Evolutionary conservation across 1,140 invertebrate species (phyloP).

Genomic region (Bursaphelenchus mucronatus): DNA sequence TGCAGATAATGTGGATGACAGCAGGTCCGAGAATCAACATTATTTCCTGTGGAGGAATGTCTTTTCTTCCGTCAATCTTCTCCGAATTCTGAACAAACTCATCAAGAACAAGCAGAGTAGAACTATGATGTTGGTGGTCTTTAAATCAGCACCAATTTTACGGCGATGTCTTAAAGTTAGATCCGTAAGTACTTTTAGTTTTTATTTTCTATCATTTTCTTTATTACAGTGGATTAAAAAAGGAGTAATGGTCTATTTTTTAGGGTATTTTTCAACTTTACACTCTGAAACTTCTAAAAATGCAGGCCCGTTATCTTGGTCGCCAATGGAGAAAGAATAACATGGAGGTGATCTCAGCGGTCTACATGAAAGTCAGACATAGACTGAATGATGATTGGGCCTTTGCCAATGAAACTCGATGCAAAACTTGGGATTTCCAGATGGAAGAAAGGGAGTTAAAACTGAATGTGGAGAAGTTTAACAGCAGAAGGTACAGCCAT

Average conservation of each 20-base stretch:
- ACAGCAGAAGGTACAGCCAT: constrained; percentile 77
- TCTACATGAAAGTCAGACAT: constrained; percentile 84
- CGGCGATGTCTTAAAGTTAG: constrained; percentile 83
- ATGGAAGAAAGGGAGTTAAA: constrained; percentile 90
- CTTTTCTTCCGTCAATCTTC: constrained; percentile 93
- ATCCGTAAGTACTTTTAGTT: constrained; percentile 33
- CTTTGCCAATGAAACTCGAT: constrained; percentile 96
- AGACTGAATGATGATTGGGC: constrained; percentile 99
- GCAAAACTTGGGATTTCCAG: constrained; percentile 93
- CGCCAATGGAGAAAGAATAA: constrained; percentile 97
- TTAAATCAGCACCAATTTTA: constrained; percentile 96
- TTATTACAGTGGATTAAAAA: not conserved
- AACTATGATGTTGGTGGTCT: constrained; percentile 99
- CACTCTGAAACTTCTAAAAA: constrained; percentile 92
- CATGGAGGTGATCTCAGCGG: constrained; percentile 98
- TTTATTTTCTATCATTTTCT: constrained; percentile 6
- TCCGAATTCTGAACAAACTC: constrained; percentile 93
- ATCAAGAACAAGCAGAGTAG: constrained; percentile 99
- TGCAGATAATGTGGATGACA: constrained; percentile 73
- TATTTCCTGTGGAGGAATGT: constrained; percentile 92
- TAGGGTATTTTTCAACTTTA: constrained; percentile 98
- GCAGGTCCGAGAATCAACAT: constrained; percentile 25
- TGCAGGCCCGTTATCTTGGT: constrained; percentile 98
- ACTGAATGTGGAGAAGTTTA: constrained; percentile 88
- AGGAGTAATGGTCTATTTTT: constrained; percentile 5